These are phyloP conservation scores for Tethea ocularis DNA, from an alignment of 2,888 invertebrate species.

Conservation along the genomic window DNA sequence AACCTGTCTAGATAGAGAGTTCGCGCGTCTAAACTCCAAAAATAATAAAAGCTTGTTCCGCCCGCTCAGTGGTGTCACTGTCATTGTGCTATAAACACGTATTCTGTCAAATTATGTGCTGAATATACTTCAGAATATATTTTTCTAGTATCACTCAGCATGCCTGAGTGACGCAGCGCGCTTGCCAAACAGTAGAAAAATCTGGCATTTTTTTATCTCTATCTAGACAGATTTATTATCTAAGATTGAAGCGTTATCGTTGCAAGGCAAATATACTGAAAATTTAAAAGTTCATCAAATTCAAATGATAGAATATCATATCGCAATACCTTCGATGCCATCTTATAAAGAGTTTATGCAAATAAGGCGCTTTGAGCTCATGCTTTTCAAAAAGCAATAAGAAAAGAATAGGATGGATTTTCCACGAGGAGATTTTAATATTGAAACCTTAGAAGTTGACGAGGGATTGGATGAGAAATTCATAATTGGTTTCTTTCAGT, in stretches of 20 bases:
- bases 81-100: no score
- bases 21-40: no score
- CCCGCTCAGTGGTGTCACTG: no score
- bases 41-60: no score
- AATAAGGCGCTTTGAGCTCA: constrained; percentile 10
- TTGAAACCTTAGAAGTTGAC: constrained; percentile 10
- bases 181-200: no score
- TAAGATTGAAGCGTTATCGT: neutral
- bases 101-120: no score
- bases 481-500: constrained; percentile 8
- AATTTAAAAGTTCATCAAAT: neutral
- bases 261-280: neutral
- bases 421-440: constrained; percentile 9
- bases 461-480: constrained; percentile 3
- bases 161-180: no score
- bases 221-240: no score
- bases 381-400: constrained; percentile 10
- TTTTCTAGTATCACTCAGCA: no score
- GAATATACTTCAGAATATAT: no score
- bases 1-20: no score
- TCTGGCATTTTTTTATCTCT: no score
- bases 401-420: constrained; percentile 6
- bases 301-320: constrained; percentile 5
- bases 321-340: constrained; percentile 11
- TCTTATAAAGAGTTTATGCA: constrained; percentile 6